These are phyloP conservation scores for Amiota mariae DNA, from an alignment of 2,888 invertebrate genomes.

Conservation along the genomic window DNA sequence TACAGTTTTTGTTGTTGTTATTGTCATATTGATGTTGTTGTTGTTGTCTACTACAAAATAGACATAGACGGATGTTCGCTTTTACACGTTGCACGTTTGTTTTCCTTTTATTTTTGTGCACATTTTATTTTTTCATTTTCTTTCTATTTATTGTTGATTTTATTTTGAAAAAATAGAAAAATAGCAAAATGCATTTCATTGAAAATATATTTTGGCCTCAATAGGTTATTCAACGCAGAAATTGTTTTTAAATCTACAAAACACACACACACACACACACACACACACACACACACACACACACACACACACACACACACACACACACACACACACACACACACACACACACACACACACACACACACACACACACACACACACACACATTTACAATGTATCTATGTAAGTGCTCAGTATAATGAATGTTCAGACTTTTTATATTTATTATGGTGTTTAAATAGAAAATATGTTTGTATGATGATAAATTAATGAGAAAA, in stretches of 20 bases:
- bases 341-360: slow-evolving; percentile 3
- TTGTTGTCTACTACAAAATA: slow-evolving; percentile 21
- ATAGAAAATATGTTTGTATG: too few relatives aligned
- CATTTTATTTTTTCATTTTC: slow-evolving; percentile 17
- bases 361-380: neutral
- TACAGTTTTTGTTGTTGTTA: neutral
- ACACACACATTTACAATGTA: slow-evolving; percentile 29
- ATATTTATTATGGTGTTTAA: too few relatives aligned
- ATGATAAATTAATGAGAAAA: too few relatives aligned
- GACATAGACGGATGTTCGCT: slow-evolving; percentile 26
- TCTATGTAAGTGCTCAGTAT: neutral
- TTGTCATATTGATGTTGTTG: slow-evolving; percentile 4
- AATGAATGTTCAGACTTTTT: too few relatives aligned
- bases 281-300: neutral
- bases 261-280: slow-evolving; percentile 2
- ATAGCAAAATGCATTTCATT: slow-evolving; percentile 11
- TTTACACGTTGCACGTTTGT: too few relatives aligned
- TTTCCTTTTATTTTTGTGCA: slow-evolving; percentile 1
- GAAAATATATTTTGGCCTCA: neutral
- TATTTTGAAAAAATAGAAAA: slow-evolving; percentile 4
- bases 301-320: too few relatives aligned
- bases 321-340: neutral
- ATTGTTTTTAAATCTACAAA: neutral
- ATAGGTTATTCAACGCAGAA: slow-evolving; percentile 8
- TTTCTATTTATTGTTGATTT: too few relatives aligned